phyloP scores from a whole-genome alignment of 2,888 invertebrate species.

The Callinectes sapidus region DNA sequence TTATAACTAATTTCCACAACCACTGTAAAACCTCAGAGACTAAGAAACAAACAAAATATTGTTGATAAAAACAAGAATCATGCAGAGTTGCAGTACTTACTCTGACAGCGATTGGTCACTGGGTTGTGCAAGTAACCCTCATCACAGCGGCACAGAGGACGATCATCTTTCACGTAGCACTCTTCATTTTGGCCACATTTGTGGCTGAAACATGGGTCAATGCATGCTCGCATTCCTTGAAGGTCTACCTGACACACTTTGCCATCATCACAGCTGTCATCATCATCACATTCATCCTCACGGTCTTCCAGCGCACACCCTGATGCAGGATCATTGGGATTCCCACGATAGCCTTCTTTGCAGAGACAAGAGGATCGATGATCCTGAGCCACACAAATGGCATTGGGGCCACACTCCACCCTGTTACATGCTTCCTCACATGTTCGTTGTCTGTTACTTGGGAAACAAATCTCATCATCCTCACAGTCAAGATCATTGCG shows the following conservation, averaged over 20 bases:
- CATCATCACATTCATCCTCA: slow-evolving; percentile 82
- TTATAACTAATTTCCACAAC: background rate
- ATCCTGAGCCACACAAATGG: slow-evolving; percentile 88
- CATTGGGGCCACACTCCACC: slow-evolving; percentile 92
- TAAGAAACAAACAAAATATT: background rate
- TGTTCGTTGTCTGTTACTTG: slow-evolving; percentile 80
- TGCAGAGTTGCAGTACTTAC: slow-evolving; percentile 74
- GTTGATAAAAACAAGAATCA: background rate
- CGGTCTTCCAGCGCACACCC: slow-evolving; percentile 84
- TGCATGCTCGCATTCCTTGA: slow-evolving; percentile 83
- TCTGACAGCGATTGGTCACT: slow-evolving; percentile 86
- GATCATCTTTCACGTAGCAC: slow-evolving; percentile 83
- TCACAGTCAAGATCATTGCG: slow-evolving; percentile 88
- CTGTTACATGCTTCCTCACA: slow-evolving; percentile 92
- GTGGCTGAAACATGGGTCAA: slow-evolving; percentile 87
- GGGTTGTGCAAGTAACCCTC: slow-evolving; percentile 90
- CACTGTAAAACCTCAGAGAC: background rate
- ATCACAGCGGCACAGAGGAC: slow-evolving; percentile 87
- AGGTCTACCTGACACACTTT: slow-evolving; percentile 82
- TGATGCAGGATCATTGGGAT: slow-evolving; percentile 85
- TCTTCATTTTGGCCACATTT: slow-evolving; percentile 89
- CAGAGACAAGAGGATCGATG: slow-evolving; percentile 92
- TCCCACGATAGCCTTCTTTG: slow-evolving; percentile 87
- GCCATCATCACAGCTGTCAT: slow-evolving; percentile 84
- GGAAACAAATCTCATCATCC: slow-evolving; percentile 89